Base-by-base conservation (phyloP, 2,888 invertebrate species). In the Amphipyra berbera region DNA sequence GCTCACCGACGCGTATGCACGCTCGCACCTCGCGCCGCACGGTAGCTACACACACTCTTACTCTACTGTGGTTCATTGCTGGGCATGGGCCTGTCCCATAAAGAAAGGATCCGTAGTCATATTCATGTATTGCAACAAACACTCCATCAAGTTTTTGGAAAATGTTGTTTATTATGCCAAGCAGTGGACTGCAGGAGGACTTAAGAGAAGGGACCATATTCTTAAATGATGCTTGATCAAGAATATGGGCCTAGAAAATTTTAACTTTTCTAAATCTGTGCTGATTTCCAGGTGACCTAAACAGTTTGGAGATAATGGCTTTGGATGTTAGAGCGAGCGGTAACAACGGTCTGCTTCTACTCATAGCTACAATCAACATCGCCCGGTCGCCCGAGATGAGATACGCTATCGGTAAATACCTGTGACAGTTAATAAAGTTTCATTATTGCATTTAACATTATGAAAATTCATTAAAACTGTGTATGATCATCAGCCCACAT, bases 291-390 rank as follows among this genome's bases (percentile, higher is more conserved):
- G 95, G 95, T 6, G 97, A 97, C 76, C 95, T 95, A 21, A 95
- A 95, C 72, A 96, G 96, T 75, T 90, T 97, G 48, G 96, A 97
- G 71, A 95, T 97, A 10, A 96, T 96, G 95, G 93, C 98, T 2
- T 92, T 98, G 60, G 98, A 98, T 86, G 97, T 98, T 92, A 97
- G 97, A 76, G 94, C 96, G 0, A 92, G 95, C 57, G 96, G 96
- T 0, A 65, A 65, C 49, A 63, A 66, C 63, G 81, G 82, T 13
- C 92, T 98, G 7, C 95, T 97, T 79, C 91, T 98, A 56, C 95
- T 98, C 67, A 96, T 97, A 4, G 97, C 97, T 8, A 97, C 96
- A 9, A 95, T 96, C 13, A 97, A 96, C 87, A 92, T 95, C 21
- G 96, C 96, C 27, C 92, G 96, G 49, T 95, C 96, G 10, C 96